Evolutionary conservation across 2,888 invertebrate species (phyloP).

Genomic region (Panopea generosa): DNA sequence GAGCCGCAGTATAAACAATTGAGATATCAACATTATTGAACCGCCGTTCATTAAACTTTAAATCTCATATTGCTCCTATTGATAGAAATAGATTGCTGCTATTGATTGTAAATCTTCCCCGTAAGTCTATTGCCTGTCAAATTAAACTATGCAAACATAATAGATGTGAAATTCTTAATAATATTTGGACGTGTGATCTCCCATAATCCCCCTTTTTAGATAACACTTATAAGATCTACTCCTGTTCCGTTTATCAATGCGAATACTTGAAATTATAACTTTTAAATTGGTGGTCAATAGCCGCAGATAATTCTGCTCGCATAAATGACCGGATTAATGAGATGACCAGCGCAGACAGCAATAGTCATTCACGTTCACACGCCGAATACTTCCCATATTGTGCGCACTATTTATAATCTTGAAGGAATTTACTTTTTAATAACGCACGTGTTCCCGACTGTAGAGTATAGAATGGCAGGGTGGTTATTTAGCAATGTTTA

Average conservation of each 20-base stretch:
- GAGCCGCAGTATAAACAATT: constrained; percentile 48
- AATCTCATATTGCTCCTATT: constrained; percentile 30
- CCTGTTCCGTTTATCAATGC: constrained; percentile 10
- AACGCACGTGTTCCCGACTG: constrained; percentile 37
- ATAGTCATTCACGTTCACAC: background rate
- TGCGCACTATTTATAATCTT: constrained; percentile 5
- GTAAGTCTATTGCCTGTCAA: constrained; percentile 59
- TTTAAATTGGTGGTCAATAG: constrained; percentile 32
- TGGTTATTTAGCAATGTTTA: constrained; percentile 23
- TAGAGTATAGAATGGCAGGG: background rate
- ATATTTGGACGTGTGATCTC: constrained; percentile 53
- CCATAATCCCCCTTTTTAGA: constrained; percentile 45
- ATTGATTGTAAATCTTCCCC: constrained; percentile 46
- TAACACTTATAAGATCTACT: constrained; percentile 27
- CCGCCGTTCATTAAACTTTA: constrained; percentile 32
- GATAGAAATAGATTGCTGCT: constrained; percentile 32
- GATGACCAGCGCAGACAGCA: too few species aligned
- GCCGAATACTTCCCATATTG: background rate
- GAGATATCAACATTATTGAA: constrained; percentile 51
- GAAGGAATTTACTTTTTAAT: constrained; percentile 42
- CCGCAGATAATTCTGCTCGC: background rate
- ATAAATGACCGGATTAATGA: too few species aligned
- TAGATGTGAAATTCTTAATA: constrained; percentile 64
- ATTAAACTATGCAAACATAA: constrained; percentile 59
- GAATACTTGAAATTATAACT: constrained; percentile 33